phyloP scores from a whole-genome alignment of 2,888 invertebrate genomes.

The Choreutis nemorana region DNA sequence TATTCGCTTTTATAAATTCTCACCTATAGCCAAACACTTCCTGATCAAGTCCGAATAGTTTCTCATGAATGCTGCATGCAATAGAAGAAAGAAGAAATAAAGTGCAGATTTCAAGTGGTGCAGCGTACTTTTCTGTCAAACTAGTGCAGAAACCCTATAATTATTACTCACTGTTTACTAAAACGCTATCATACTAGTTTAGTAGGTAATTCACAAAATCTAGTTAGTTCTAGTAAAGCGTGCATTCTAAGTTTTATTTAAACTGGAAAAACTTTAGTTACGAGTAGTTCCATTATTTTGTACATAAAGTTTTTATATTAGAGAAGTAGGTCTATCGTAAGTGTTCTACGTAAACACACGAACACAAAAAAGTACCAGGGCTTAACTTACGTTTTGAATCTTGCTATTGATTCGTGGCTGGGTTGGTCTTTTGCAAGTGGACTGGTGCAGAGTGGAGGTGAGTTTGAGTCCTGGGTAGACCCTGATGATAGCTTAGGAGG shows the following conservation, averaged over 20 bases:
- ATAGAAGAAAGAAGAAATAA: slow-evolving; percentile 59
- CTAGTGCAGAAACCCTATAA: slow-evolving; percentile 15
- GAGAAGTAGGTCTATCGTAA: not conserved
- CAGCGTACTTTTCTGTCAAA: slow-evolving; percentile 23
- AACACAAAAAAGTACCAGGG: slow-evolving; percentile 8
- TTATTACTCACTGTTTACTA: not conserved
- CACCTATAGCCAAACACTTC: slow-evolving; percentile 79
- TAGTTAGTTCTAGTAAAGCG: slow-evolving; percentile 2
- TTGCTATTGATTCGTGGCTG: slow-evolving; percentile 43
- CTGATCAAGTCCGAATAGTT: slow-evolving; percentile 81
- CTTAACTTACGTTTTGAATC: slow-evolving; percentile 56
- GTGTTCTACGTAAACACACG: slow-evolving; percentile 12
- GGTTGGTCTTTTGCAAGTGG: slow-evolving; percentile 43
- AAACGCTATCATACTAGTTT: slow-evolving; percentile 1
- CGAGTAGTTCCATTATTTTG: not conserved
- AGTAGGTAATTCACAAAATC: slow-evolving; percentile 1
- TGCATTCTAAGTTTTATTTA: too few relatives aligned
- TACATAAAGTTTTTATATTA: not conserved
- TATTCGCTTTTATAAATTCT: slow-evolving; percentile 26
- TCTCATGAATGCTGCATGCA: slow-evolving; percentile 85
- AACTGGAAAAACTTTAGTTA: too few relatives aligned
- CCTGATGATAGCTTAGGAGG: slow-evolving; percentile 4
- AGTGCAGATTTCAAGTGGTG: slow-evolving; percentile 46
- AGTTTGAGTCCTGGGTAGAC: slow-evolving; percentile 29
- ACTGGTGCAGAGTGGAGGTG: slow-evolving; percentile 52